phyloP scores from a whole-genome alignment of 2,113 vertebrate genomes.

The Chitala chitala region DNA sequence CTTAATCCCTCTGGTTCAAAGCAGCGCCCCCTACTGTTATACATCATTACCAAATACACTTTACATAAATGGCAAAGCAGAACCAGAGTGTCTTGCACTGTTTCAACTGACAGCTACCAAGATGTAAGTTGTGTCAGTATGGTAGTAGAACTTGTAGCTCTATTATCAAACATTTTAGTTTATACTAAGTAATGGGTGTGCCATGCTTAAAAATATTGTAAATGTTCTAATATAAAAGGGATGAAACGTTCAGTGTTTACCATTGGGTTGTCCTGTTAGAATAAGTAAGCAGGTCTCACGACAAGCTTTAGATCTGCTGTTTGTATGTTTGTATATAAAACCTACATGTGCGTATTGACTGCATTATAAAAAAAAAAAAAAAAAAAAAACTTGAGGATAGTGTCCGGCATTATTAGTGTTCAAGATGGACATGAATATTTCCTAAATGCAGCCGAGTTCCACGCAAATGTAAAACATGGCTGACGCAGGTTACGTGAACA shows the following conservation, averaged over 20 bases:
- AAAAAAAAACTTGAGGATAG: background rate
- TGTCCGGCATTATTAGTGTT: too few relatives aligned
- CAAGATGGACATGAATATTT: too few relatives aligned
- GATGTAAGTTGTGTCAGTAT: background rate
- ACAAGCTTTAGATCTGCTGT: background rate
- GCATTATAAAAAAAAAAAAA: background rate
- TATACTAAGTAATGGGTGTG: background rate
- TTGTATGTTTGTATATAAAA: constrained; percentile 34
- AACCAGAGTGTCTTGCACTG: background rate
- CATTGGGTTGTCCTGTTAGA: background rate
- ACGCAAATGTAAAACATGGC: too few relatives aligned
- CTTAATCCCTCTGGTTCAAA: background rate
- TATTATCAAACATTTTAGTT: background rate
- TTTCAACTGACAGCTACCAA: background rate
- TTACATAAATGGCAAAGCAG: background rate
- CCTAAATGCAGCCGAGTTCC: too few relatives aligned
- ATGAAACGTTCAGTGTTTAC: too few relatives aligned
- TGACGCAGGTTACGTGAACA: too few relatives aligned
- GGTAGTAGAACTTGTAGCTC: background rate
- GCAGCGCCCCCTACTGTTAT: constrained; percentile 6
- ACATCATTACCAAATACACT: background rate
- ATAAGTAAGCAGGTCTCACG: background rate
- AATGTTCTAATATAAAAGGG: too few relatives aligned
- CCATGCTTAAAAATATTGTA: background rate
- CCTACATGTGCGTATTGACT: constrained; percentile 21